Conservation (phyloP, 2,888 invertebrate genomes). For the Amitus sp. region DNA sequence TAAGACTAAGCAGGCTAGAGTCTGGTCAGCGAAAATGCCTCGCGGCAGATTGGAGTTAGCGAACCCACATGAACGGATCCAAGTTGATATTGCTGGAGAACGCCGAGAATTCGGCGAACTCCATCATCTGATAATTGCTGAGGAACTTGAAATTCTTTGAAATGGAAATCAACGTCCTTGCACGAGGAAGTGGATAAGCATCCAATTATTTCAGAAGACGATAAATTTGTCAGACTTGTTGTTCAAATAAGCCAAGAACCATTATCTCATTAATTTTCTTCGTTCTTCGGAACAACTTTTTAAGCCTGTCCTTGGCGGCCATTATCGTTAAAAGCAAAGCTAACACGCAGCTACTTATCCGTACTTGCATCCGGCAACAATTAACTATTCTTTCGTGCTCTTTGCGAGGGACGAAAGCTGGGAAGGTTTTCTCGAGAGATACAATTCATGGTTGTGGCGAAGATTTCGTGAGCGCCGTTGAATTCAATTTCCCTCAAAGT, state of each 20-base stretch:
- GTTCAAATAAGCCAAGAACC: slow-evolving; percentile 6
- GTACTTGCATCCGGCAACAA: slow-evolving; percentile 25
- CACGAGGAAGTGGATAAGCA: not conserved
- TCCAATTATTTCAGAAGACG: not conserved
- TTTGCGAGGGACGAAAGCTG: slow-evolving; percentile 16
- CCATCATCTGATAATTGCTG: no score
- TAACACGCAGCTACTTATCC: slow-evolving; percentile 25
- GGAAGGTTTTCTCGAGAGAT: slow-evolving; percentile 22
- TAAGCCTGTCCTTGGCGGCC: slow-evolving; percentile 16
- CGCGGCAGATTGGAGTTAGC: no score
- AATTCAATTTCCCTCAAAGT: slow-evolving; percentile 34
- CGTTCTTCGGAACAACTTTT: slow-evolving; percentile 13
- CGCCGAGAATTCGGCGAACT: no score
- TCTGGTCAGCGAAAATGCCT: no score
- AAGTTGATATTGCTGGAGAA: no score
- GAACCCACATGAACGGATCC: no score
- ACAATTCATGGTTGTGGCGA: slow-evolving; percentile 5
- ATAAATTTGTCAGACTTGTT: slow-evolving; percentile 1
- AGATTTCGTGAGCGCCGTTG: slow-evolving; percentile 18
- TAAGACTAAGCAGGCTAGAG: no score
- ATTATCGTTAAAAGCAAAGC: slow-evolving; percentile 37
- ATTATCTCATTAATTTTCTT: slow-evolving; percentile 19
- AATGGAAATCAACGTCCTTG: not conserved
- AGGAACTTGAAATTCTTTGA: no score
- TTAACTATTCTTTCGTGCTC: slow-evolving; percentile 26